Evolutionary conservation across 2,888 invertebrate genomes (phyloP).

Genomic region (Oscheius sp.): DNA sequence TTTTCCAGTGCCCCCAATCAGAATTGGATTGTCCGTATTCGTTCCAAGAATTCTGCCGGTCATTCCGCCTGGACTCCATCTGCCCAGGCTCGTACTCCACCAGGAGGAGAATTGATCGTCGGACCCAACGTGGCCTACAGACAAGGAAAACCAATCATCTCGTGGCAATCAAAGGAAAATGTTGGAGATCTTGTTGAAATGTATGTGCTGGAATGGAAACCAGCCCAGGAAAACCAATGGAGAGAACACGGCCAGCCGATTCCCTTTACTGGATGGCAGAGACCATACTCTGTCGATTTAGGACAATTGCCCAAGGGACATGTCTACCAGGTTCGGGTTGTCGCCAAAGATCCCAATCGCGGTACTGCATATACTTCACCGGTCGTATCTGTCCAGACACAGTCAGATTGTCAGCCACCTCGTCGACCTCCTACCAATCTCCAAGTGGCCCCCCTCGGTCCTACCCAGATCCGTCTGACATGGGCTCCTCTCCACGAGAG

Average conservation of each 20-base stretch:
- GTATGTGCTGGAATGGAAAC: constrained; percentile 70
- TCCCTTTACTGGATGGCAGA: constrained; percentile 70
- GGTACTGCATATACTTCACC: constrained; percentile 68
- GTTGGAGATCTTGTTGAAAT: constrained; percentile 67
- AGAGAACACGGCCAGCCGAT: constrained; percentile 63
- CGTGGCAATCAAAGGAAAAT: constrained; percentile 68
- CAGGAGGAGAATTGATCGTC: constrained; percentile 69
- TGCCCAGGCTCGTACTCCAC: constrained; percentile 60
- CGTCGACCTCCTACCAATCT: constrained; percentile 65
- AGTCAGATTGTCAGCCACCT: constrained; percentile 64
- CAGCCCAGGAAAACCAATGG: constrained; percentile 65
- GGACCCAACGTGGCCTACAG: constrained; percentile 68
- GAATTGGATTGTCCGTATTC: constrained; percentile 67
- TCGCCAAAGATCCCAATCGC: constrained; percentile 64
- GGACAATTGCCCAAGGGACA: constrained; percentile 69
- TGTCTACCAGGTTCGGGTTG: constrained; percentile 61
- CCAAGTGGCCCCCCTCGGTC: constrained; percentile 66
- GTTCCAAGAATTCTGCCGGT: constrained; percentile 70
- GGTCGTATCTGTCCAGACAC: constrained; percentile 65
- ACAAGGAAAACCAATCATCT: constrained; percentile 66
- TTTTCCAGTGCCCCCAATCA: constrained; percentile 70
- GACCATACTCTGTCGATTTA: constrained; percentile 70
- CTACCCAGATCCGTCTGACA: constrained; percentile 71
- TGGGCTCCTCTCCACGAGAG: constrained; percentile 71
- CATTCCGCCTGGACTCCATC: constrained; percentile 69